Evolutionary conservation across 2,113 vertebrate species (phyloP).

Genomic region (Acrocephalus kingi): DNA sequence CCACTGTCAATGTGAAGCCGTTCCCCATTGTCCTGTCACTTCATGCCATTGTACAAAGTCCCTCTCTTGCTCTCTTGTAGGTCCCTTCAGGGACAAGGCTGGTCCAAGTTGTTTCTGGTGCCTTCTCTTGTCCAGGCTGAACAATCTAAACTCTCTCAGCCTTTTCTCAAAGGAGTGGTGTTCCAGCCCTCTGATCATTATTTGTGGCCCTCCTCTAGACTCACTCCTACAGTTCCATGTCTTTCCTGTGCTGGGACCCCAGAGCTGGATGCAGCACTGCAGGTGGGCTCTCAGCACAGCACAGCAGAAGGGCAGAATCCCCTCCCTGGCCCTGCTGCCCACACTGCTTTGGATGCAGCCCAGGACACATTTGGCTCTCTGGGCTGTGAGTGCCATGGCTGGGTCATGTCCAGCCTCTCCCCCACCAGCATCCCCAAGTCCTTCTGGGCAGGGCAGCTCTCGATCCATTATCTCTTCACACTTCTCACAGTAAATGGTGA

Average conservation of each 20-base stretch:
- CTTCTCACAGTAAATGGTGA: not conserved
- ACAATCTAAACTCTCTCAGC: not conserved
- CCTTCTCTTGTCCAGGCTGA: not conserved
- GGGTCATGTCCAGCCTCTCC: not conserved
- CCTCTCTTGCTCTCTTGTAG: not conserved
- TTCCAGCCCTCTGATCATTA: not conserved
- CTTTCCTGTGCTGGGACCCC: not conserved
- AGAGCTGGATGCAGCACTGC: not conserved
- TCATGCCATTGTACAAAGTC: not conserved
- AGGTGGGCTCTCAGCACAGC: not conserved
- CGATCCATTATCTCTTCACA: not conserved
- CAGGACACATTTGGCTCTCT: not conserved
- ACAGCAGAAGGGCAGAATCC: not conserved
- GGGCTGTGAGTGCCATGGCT: not conserved
- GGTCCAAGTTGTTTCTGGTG: not conserved
- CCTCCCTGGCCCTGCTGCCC: not conserved
- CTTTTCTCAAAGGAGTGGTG: fast-evolving
- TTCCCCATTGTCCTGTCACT: not conserved
- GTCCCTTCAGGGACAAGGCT: not conserved
- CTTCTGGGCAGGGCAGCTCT: fast-evolving
- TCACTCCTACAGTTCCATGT: fast-evolving
- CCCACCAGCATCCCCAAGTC: fast-evolving
- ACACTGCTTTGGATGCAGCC: not conserved
- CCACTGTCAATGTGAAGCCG: not conserved
- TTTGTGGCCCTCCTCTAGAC: fast-evolving